Base-by-base conservation (phyloP, 2,888 invertebrate species). In the Netelia inedita region DNA sequence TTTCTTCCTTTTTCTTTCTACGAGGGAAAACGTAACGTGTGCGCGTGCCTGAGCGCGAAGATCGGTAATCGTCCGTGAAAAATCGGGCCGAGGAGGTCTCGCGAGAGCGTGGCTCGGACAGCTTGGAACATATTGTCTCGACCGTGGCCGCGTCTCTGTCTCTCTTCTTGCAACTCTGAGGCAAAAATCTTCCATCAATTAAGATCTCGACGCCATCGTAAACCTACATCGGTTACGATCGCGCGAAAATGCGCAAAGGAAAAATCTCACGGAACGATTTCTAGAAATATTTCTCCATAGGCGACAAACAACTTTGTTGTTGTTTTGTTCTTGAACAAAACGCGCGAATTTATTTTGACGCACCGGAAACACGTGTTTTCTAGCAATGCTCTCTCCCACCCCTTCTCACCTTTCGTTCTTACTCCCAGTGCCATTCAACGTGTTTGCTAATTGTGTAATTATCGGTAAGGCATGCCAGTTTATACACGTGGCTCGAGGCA, bases 401-500 rank as follows among this genome's bases (percentile, higher is more conserved):
- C n/a, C 76, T 35, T 19, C 46, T 50, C 53, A 46, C 65, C 65
- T 55, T 59, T 19, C 9, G 43, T 41, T 46, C 50, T 75, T 66
- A 10, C 41, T 50, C 74, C 50, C 19, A 63, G 41, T 53, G 23
- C 19, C 78, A 46, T 78, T 65, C 28, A 73, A 66, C 65, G 79
- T 82, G 46, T 78, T 66, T 16, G 78, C 84, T 87, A 83, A 86
- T 87, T 87, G 85, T 81, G 86, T 86, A 87, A 87, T 87, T 86
- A 86, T 86, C 81, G 76, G 72, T 21, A 74, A 75, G 85, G 79
- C 81, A 86, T 84, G 75, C 74, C 69, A 66, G 28, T 57, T 57
- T 14, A 73, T 59, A 65, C 55, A 65, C 63, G 46, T 69, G 28
- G 65, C 81, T 79, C 61, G 63, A 71, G 83, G 83, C 71, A 76